Conservation (phyloP, 2,113 vertebrate species). For the Gambusia affinis region DNA sequence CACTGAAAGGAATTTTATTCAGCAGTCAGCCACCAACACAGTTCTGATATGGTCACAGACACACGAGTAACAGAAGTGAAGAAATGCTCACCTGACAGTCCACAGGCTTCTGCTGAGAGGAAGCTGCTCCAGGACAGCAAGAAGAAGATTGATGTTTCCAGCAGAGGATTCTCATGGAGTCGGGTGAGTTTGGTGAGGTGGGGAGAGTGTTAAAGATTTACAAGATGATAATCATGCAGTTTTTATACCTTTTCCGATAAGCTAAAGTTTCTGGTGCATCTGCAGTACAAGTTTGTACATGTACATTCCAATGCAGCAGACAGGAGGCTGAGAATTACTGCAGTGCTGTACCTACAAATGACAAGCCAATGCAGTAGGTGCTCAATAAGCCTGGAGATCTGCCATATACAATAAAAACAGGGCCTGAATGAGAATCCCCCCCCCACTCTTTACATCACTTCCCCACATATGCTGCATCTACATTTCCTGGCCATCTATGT, state of each 20-base stretch:
- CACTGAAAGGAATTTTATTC: conserved; percentile 39
- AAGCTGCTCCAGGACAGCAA: conserved; percentile 88
- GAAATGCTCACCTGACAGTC: conserved; percentile 82
- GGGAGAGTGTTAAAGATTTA: conserved; percentile 79
- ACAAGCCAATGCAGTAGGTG: conserved; percentile 9
- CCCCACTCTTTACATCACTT: conserved; percentile 18
- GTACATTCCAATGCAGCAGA: neutral
- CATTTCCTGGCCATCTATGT: conserved; percentile 3
- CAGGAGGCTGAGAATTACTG: conserved; percentile 15
- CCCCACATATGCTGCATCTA: conserved; percentile 17
- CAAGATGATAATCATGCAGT: conserved; percentile 6
- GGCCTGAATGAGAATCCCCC: conserved; percentile 17
- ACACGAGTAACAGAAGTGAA: conserved; percentile 11
- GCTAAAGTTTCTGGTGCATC: neutral
- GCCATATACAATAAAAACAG: conserved; percentile 1
- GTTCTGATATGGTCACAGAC: conserved; percentile 2
- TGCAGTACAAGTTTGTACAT: conserved; percentile 4
- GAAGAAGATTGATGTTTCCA: conserved; percentile 87
- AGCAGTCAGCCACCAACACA: neutral
- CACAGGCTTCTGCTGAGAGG: conserved; percentile 84
- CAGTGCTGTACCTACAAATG: conserved; percentile 6
- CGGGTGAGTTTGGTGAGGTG: conserved; percentile 89
- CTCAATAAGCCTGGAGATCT: conserved; percentile 18
- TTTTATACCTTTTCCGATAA: conserved; percentile 4
- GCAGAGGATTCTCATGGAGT: conserved; percentile 83